phyloP scores from a whole-genome alignment of 2,797 vertebrate genomes.

The Sebastes hubbsi region DNA sequence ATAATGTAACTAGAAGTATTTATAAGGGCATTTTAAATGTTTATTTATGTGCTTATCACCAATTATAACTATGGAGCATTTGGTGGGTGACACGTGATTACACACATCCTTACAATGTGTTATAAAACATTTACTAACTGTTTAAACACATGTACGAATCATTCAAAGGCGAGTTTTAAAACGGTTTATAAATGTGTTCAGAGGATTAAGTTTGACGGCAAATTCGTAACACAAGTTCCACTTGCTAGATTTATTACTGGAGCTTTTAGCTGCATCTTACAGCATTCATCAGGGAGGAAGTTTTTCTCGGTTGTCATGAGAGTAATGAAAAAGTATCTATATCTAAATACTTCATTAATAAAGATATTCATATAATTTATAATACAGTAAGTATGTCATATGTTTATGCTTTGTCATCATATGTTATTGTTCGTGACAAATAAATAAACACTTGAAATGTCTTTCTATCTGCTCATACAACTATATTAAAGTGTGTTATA shows the following conservation, averaged over 20 bases:
- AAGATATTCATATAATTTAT: not conserved
- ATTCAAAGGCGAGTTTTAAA: no score
- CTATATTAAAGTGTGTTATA: not conserved
- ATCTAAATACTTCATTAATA: not conserved
- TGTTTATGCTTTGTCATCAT: not conserved
- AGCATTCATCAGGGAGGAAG: not conserved
- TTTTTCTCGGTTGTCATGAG: not conserved
- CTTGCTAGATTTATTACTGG: not conserved
- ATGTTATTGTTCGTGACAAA: no score
- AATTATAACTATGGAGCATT: not conserved
- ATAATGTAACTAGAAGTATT: not conserved
- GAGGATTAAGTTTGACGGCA: no score
- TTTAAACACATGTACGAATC: no score
- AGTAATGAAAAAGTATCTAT: not conserved
- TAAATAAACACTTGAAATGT: not conserved
- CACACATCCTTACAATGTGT: not conserved
- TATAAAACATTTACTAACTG: not conserved
- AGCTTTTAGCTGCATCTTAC: not conserved
- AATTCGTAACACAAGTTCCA: not conserved
- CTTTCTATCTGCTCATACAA: not conserved
- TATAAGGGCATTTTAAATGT: no score
- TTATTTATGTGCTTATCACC: not conserved
- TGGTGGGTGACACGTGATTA: not conserved
- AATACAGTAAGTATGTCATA: not conserved
- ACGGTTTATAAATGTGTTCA: no score